Base-by-base conservation (phyloP, 2,888 invertebrate species). In the Caenorhabditis sp. region DNA sequence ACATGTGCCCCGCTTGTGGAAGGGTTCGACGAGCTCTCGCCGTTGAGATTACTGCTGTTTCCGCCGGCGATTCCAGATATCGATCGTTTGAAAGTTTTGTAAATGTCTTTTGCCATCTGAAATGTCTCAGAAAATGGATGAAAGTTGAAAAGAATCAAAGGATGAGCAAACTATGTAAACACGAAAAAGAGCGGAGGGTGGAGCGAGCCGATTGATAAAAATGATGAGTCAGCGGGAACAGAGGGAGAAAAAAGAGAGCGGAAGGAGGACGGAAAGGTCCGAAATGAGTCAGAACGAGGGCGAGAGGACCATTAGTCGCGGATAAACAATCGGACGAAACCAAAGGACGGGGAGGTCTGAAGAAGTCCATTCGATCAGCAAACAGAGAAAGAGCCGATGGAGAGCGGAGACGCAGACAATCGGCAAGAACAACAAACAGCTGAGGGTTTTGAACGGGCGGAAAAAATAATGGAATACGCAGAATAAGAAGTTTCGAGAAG, bases 21-120 rank as follows among this genome's bases (percentile, higher is more conserved):
- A 4, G 71, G 66, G 0, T 26, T 22, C 41, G 77, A 66, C 11
- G 72, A 55, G 46, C 48, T 32, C 39, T 75, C 75, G 37, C 65
- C 74, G 37, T 55, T 55, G 17, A 27, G 20, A 46, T 45, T 61
- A 26, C 24, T 68, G 9, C 20, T 46, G 30, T 30, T 32, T 35
- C 70, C 58, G 20, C 72, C 62, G 13, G 73, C 63, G 41, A 78
- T 72, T 4, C 82, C 80, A 1, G 86, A 86, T n/a, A 86, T 82
- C 9, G 84, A 84, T 26, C 86, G 48, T 53, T 86, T 86, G 65
- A 86, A 80, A 24, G 86, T 85, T 41, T 86, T 84, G 52, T 86
- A 86, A 15, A 86, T 81, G 48, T 85, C 85, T 65, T 83, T 85
- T 2, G 78, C 73, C 79, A 82, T 82, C 41, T 41, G 17, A 8